Conservation (phyloP, 2,888 invertebrate species). For the Molanna angustata region DNA sequence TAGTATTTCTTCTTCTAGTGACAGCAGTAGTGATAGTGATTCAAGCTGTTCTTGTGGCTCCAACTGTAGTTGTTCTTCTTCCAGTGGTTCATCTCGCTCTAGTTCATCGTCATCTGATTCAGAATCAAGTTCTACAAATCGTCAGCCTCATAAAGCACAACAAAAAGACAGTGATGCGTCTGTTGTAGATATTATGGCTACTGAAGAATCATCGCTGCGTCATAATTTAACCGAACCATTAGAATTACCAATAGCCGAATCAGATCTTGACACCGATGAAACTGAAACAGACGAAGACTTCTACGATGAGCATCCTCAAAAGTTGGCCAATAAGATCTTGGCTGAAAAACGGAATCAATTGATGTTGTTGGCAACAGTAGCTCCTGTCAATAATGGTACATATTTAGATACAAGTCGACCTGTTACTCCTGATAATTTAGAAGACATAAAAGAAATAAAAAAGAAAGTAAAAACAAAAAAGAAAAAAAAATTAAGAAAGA, state of each 20-base stretch:
- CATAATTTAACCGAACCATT: conserved; percentile 49
- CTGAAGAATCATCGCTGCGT: conserved; percentile 46
- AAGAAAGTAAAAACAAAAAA: conserved; percentile 62
- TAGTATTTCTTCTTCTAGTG: conserved; percentile 67
- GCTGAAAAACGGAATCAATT: conserved; percentile 73
- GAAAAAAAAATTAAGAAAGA: conserved; percentile 63
- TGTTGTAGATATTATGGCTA: conserved; percentile 54
- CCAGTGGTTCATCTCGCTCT: conserved; percentile 65
- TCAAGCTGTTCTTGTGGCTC: conserved; percentile 81
- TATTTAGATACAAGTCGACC: conserved; percentile 64
- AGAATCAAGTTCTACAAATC: conserved; percentile 47
- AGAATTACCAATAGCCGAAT: conserved; percentile 69
- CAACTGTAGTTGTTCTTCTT: conserved; percentile 79
- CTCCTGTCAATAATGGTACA: conserved; percentile 59
- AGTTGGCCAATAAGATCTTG: conserved; percentile 66
- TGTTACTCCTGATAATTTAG: conserved; percentile 55
- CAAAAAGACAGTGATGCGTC: conserved; percentile 50
- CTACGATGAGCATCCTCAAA: conserved; percentile 80
- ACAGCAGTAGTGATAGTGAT: conserved; percentile 72
- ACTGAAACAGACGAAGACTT: conserved; percentile 87
- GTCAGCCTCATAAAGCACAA: conserved; percentile 51
- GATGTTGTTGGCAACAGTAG: conserved; percentile 59
- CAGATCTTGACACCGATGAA: conserved; percentile 81
- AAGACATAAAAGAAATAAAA: conserved; percentile 45
- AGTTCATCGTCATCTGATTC: conserved; percentile 57